Evolutionary conservation across 1,140 invertebrate genomes (phyloP), one percentile per base, ranked within the genome.

Genomic region (Teleogryllus occipitalis): DNA sequence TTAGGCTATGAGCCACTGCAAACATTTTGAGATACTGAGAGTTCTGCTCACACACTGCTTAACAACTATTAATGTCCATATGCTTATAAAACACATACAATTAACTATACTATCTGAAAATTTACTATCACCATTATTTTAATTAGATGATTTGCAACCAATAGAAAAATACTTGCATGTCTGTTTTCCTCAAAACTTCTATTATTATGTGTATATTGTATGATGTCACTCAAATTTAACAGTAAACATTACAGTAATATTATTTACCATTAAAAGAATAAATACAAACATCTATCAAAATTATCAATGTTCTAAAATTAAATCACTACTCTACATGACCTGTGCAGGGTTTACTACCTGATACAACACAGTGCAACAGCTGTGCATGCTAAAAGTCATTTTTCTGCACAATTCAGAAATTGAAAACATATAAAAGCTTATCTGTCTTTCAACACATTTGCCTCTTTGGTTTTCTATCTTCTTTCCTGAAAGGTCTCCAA

Each of bases 151-250:
- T 65, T 65, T 14, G 54, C 54, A 65, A 65, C 54, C 54, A 65
- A 65, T 65, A 65, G 54, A 65, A 65, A 65, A 65, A 65, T 65
- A 65, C 54, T 65, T 65, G 54, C 27, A 39, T 65, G 54, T 65
- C 54, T 65, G 54, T 65, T 14, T 65, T 65, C 54, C 18, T 65
- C 54, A 65, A 65, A 65, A 65, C 18, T 65, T 65, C 54, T 65
- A 18, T 65, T 65, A 39, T 18, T 14, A 65, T 65, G 54, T 18
- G 18, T 65, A 65, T 65, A 65, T 65, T 65, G 54, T 65, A 14
- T 65, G 54, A 65, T 65, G 54, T 65, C 54, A 65, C 54, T 65
- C 54, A 65, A 65, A 65, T 65, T 65, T 65, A 65, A 65, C 54
- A 65, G 54, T 65, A 65, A 65, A 14, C 10, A 65, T 10, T 65